Evolutionary conservation across 2,797 vertebrate genomes (phyloP), one percentile per base, ranked within the genome.

Genomic region (Margarornis squamiger): DNA sequence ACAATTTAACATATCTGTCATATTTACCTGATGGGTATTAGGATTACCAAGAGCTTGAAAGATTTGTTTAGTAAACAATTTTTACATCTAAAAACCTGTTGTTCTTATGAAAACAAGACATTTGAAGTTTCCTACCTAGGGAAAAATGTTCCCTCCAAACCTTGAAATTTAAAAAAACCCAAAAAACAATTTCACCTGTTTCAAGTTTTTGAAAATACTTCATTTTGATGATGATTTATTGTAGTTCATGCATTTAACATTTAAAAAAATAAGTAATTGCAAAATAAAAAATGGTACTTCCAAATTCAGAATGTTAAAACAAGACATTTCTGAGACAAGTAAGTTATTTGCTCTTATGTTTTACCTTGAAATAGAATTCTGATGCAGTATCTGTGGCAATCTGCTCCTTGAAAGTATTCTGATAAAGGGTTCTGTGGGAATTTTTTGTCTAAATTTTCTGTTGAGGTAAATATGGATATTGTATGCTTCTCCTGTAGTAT

Each of bases 401-500:
- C 3, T 3, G 32, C 3, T 80, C 29, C 10, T 52, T 34, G 41
- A 41, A 76, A 80, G 7, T 32, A 41, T n/a, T 86, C 30, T 39
- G 14, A 39, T 65, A 62, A 10, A 45, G 6, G 3, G 10, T 36
- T 55, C 9, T 38, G 5, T 12, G 43, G 6, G 24, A 75, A 21
- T 5, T 16, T 30, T 58, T 73, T 29, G 4, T 38, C 24, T 48
- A 32, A 55, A 5, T 54, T 68, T 63, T 74, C 45, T 43, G 7
- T 38, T 78, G 27, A 54, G 21, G 5, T 76, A 57, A 67, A 48
- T 27, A 81, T 51, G 22, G 81, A 59, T 59, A 81, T 88, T 93
- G 86, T 65, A 66, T 84, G 12, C 93, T 78, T 92, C 70, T 86
- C 39, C 36, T 63, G 43, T 34, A 80, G 32, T 65, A 68, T 32